Evolutionary conservation across 1,140 invertebrate genomes (phyloP), one percentile per base, ranked within the genome.

Genomic region (Archegozetes longisetosus): DNA sequence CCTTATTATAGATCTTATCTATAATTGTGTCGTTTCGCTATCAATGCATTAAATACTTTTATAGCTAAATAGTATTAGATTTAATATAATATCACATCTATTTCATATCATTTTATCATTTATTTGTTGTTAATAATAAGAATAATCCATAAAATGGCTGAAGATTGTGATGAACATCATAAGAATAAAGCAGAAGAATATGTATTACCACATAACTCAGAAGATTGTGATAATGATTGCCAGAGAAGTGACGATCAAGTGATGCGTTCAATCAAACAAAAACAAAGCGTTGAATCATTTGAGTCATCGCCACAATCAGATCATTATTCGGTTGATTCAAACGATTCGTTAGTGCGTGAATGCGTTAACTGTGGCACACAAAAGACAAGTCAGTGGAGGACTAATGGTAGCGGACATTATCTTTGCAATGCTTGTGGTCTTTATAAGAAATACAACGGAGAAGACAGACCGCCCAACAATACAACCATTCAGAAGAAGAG

Each of bases 381-480:
- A 3, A n/a, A 2, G 17, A 48, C 32, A 17, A 57, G 14, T 17
- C 28, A 56, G 49, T 54, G 40, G 23, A 77, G 88, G 49, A 75
- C 88, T 60, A 89, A 93, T 73, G 86, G 88, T 68, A 94, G 89
- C 65, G 93, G 93, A 60, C 90, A 96, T 78, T 96, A 96, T 79
- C 81, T 97, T 67, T 97, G 93, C 82, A 97, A 97, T 79, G 93
- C 93, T 62, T 97, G 93, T 78, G 92, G 92, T 66, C 81, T 96
- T 51, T 96, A 96, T 78, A 93, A 94, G 79, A 96, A 96, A 79
- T 96, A 96, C 90, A 97, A 96, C 75, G 91, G 92, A 58, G 64
- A 63, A 52, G 65, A 67, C 59, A 51, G 66, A 50, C 66, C 66
- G 4, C 65, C 64, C 9, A 61, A 61, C 52, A 50, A 61, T 40